These are phyloP conservation scores for Tuberolachnus salignus DNA, from an alignment of 2,888 invertebrate genomes.

Conservation along the genomic window DNA sequence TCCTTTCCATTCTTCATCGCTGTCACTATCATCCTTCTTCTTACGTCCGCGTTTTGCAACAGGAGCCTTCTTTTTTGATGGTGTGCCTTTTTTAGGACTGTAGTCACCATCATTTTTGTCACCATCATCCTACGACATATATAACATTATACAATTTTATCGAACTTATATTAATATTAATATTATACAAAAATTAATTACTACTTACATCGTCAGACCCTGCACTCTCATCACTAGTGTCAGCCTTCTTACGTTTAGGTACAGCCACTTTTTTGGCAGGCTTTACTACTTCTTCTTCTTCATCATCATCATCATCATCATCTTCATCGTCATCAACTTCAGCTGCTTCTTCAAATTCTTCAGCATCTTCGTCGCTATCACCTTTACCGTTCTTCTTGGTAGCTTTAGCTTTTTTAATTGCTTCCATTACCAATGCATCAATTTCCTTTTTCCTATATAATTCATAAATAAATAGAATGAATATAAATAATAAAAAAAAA, in stretches of 20 bases:
- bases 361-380: slow-evolving; percentile 65
- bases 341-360: slow-evolving; percentile 63
- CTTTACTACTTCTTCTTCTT: slow-evolving; percentile 65
- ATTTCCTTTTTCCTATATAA: slow-evolving; percentile 78
- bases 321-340: slow-evolving; percentile 63
- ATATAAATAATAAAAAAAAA: not conserved
- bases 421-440: slow-evolving; percentile 86
- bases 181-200: slow-evolving; percentile 15
- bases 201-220: slow-evolving; percentile 55
- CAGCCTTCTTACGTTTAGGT: slow-evolving; percentile 55
- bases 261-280: slow-evolving; percentile 65
- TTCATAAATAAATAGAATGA: not conserved
- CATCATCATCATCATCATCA: slow-evolving; percentile 65
- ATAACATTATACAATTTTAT: too few relatives aligned
- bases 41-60: slow-evolving; percentile 62
- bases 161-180: not conserved
- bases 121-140: slow-evolving; percentile 60
- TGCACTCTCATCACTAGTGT: slow-evolving; percentile 54
- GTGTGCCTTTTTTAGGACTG: slow-evolving; percentile 66
- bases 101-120: slow-evolving; percentile 68
- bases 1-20: slow-evolving; percentile 74
- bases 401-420: slow-evolving; percentile 65
- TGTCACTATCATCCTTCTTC: slow-evolving; percentile 72
- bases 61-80: slow-evolving; percentile 61
- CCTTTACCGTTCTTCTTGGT: slow-evolving; percentile 62